Evolutionary conservation across 1,140 invertebrate species (phyloP), one percentile per base, ranked within the genome.

Genomic region (Drosophila sproati): DNA sequence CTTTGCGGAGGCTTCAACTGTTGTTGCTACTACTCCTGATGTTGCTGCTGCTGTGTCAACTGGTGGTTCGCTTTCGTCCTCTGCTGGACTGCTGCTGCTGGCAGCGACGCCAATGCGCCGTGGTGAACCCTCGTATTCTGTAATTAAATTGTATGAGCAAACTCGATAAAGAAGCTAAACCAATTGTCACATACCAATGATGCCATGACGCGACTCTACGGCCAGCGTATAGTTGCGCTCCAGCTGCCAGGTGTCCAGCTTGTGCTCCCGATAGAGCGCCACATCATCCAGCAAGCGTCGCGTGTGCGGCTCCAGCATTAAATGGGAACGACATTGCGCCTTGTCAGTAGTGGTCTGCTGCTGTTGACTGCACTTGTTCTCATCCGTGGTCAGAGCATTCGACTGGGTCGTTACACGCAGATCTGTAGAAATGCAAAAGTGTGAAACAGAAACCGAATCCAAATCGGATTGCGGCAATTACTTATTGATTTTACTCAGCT

Each of bases 51-150:
- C 37, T 62, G 77, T 29, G 35, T 50, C 71, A 73, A 56, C 41
- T 70, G 82, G 76, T 88, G 80, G 80, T 77, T 88, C 82, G 50
- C 32, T 77, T 82, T 87, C 83, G 80, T 83, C 83, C 78, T 78
- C 57, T 52, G 69, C 61, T 10, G 72, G 50, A 67, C 68, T 68
- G 54, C 61, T 82, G 48, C 63, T 71, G 68, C 43, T 82, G 50
- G 70, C 78, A 50, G 78, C 39, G 2, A 59, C 73, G 12, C 97
- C 97, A 91, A 98, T 98, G 80, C 97, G 94, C 73, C 97, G 94
- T 8, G 97, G 98, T 45, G 97, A 98, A 47, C 97, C 97, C 73
- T 98, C 97, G 91, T 98, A 98, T 83, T 98, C 97, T 92, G 48
- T 2, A 48, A 35, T 0, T n/a, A 8, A 0, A 6, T 2, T 5